phyloP scores from a whole-genome alignment of 2,888 invertebrate genomes.

The Anarsia innoxiella region DNA sequence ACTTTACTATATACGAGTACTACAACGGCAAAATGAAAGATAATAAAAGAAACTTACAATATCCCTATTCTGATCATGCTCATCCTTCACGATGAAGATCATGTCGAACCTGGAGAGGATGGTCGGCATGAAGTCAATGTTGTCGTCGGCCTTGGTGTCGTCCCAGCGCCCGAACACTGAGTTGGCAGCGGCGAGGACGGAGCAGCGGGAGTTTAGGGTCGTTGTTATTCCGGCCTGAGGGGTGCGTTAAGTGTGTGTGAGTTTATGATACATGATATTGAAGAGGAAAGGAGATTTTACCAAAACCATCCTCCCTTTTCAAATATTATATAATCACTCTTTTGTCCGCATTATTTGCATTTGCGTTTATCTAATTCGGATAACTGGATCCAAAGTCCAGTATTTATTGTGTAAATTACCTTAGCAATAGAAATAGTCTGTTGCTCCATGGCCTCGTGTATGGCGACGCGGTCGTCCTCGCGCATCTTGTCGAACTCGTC shows the following conservation, averaged over 20 bases:
- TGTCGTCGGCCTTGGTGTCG: conserved; percentile 97
- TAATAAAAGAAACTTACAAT: conserved; percentile 76
- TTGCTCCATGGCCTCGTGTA: conserved; percentile 99
- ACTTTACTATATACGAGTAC: too few relatives aligned
- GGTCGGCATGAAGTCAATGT: conserved; percentile 99
- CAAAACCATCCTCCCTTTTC: too few relatives aligned
- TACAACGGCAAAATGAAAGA: too few relatives aligned
- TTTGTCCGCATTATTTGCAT: too few relatives aligned
- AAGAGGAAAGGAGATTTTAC: too few relatives aligned
- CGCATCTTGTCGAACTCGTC: conserved; percentile 99
- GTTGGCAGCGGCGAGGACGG: conserved; percentile 99
- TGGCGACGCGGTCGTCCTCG: conserved; percentile 98
- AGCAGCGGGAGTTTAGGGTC: conserved; percentile 97
- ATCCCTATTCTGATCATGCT: conserved; percentile 91
- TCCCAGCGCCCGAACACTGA: conserved; percentile 99
- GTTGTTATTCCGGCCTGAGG: conserved; percentile 99
- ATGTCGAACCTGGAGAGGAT: conserved; percentile 99
- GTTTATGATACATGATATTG: too few relatives aligned
- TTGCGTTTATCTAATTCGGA: too few relatives aligned
- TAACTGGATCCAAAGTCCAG: too few relatives aligned
- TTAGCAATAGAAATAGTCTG: conserved; percentile 99
- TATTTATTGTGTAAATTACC: conserved; percentile 63
- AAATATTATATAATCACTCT: too few relatives aligned
- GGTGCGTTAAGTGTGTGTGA: too few relatives aligned
- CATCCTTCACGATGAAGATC: conserved; percentile 99